Evolutionary conservation across 64 coral and sea anemone species (phyloP), one percentile per base, ranked within the genome.

Genomic region (Orbicella faveolata): DNA sequence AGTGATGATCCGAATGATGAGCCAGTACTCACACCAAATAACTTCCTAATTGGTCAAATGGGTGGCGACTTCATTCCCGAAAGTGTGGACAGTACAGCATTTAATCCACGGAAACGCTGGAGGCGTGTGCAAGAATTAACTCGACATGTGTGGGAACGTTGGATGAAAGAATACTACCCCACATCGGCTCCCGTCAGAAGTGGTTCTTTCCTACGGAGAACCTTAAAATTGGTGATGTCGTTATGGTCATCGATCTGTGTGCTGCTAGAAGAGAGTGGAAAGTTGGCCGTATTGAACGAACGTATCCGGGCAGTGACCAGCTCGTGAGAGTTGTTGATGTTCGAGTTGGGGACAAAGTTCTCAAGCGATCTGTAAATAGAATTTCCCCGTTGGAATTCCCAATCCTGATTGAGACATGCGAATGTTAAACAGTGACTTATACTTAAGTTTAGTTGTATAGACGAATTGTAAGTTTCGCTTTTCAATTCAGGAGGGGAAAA

Each of bases 41-140:
- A 93, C 39, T 88, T 88, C 70, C 61, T 88, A 54, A 87, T 88
- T 64, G 91, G 91, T 11, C 86, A 93, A n/a, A n/a, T n/a, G n/a
- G n/a, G n/a, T n/a, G n/a, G n/a, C n/a, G n/a, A n/a, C n/a, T n/a
- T n/a, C n/a, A 75, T 76, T 21, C 91, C 75, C 34, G 86, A 93
- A 11, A 87, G 54, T 54, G 91, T 93, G 19, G 79, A 90, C 54
- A 66, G 33, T 14, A 87, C 51, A 35, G 34, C 83, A 12, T 34
- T 37, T 57, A 83, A 67, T 39, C 12, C 36, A 14, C 44, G 76
- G 21, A 67, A 79, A 21, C 91, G 91, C 7, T 93, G 91, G 85
- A 78, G 91, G 72, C 52, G 80, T 44, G 79, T 89, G 7, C 87
- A 94, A 62, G 77, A 94, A 66, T 36, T 89, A 7, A 89, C 83